Base-by-base conservation (phyloP, 2,113 vertebrate species). In the Thunnus maccoyii region DNA sequence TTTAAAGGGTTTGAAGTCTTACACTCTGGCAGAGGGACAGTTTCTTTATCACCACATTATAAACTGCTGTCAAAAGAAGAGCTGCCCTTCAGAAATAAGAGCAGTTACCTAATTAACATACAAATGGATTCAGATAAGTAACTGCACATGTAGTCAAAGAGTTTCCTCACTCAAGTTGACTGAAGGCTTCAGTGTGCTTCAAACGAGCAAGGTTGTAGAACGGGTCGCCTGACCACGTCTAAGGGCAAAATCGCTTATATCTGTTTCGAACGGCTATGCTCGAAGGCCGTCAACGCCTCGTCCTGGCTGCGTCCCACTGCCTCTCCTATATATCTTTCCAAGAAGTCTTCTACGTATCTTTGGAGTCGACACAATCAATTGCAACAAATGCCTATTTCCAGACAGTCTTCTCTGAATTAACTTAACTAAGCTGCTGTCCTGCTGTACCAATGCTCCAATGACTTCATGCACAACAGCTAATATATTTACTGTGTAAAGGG, bases 31-130 rank as follows among this genome's bases (percentile, higher is more conserved):
- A 46, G 27, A 64, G 47, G 30, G 47, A 46, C 36, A 2, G n/a
- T 27, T 50, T 67, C 5, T 50, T 66, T 27, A 46, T 52, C 25
- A 41, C n/a, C 4, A 15, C 3, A n/a, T 27, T 2, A 2, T n/a
- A 30, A 12, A 41, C 25, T 12, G 36, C 36, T 41, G 36, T 55
- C 5, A 83, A 60, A 72, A 50, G 13, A 85, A 41, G 48, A 68
- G 41, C 2, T n/a, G 22, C 18, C 47, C 32, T 56, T 46, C 46
- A 73, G 50, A 78, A 41, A 63, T 63, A 66, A 4, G 17, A 78
- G 52, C 48, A 27, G 12, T 36, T 10, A 22, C 0, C 9, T 5
- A 61, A 16, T 61, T 74, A 46, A 51, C 30, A 16, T 17, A 30
- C 16, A 18, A 30, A 66, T 30, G 10, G 2, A 15, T 15, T 2